Evolutionary conservation across 53 echinoderm and acorn worm species (phyloP), one percentile per base, ranked within the genome.

Genomic region (Stichopus horrens): DNA sequence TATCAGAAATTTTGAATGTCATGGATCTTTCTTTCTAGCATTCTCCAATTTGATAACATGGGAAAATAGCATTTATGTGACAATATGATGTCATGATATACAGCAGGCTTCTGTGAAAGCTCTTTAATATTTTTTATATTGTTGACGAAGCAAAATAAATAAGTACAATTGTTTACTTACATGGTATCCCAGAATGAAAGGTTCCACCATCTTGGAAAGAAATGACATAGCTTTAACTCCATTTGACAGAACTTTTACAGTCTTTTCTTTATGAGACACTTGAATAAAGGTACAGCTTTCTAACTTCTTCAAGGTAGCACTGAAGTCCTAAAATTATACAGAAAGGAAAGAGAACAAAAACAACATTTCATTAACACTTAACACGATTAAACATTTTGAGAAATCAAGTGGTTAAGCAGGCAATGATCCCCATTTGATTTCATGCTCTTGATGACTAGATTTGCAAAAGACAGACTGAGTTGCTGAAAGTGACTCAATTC

Each of bases 171-270:
- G 6, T 76, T 82, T 8, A 87, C 96, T 95, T 74, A 97, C 97
- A 93, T 94, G 94, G 89, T 95, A 95, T 16, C 97, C 97, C 4
- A 92, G 75, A 6, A 97, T 88, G 89, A 97, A 97, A 2, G 97
- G 97, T 16, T 91, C 89, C 66, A 97, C 74, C 75, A 97, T 90
- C 60, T 89, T 88, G 19, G 92, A 86, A 16, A 97, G 86, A 92
- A 97, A 97, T 7, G 90, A 5, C 60, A 91, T 76, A 75, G 91
- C 87, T 54, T 90, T 91, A 53, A 88, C 90, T 18, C 97, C 97
- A 76, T 88, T 86, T 7, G 82, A 23, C 6, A 85, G 55, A 9
- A 91, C 22, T 9, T 57, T 73, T 74, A 93, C 88, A 21, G 18
- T 87, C 57, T 87, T 87, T 23, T 86, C 89, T 52, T 53, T 60